Percentiles rank a stretch among this genome's conserved stretches.
These are phyloP conservation scores for Chaetophractus vellerosus DNA, from an alignment of 2,797 vertebrate genomes.

Conservation along the genomic window DNA sequence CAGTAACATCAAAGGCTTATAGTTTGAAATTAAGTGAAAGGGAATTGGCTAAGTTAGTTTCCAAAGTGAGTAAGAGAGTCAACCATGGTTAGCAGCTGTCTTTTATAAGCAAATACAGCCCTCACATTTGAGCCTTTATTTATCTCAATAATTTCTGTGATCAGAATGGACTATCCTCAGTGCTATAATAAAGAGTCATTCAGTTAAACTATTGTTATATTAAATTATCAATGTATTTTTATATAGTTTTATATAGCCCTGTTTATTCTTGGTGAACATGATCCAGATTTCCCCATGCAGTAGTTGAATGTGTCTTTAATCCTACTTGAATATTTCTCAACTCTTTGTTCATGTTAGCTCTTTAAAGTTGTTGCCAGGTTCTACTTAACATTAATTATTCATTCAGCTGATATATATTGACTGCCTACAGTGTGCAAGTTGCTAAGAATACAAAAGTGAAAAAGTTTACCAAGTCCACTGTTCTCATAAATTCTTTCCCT, in stretches of 20 bases:
- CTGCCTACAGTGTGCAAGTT: background rate
- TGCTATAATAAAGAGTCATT: background rate
- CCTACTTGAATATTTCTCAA: background rate
- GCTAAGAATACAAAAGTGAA: background rate
- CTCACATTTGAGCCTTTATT: background rate
- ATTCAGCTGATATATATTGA: conserved; percentile 3
- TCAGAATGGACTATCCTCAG: background rate
- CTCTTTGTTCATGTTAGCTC: background rate
- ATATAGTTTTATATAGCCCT: background rate
- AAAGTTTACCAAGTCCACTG: background rate
- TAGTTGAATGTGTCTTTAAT: conserved; percentile 5
- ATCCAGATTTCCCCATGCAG: background rate
- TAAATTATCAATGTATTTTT: background rate
- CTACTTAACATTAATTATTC: background rate
- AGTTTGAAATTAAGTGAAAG: conserved; percentile 63
- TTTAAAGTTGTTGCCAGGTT: background rate
- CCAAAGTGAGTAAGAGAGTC: conserved; percentile 5
- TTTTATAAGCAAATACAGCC: background rate
- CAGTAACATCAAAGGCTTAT: conserved; percentile 6
- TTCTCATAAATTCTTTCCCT: conserved; percentile 2
- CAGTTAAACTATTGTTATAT: conserved; percentile 11
- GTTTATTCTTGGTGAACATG: background rate
- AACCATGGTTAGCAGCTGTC: background rate
- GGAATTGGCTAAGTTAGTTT: conserved; percentile 12
- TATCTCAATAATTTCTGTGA: background rate